These are phyloP conservation scores for Drosophila austrosaltans DNA, from an alignment of 2,888 invertebrate species.

Conservation along the genomic window DNA sequence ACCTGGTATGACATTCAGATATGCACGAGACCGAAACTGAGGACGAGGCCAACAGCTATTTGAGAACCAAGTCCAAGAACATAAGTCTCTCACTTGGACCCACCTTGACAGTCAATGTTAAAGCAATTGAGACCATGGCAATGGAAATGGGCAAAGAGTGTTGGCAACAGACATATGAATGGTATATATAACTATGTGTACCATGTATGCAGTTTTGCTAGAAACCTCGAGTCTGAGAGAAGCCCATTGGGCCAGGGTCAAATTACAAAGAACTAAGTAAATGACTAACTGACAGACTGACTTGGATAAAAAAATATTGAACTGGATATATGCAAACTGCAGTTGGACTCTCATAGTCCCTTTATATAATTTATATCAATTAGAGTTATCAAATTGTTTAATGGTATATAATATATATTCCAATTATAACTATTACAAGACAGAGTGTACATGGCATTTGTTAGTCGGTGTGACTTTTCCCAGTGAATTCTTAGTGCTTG, in stretches of 20 bases:
- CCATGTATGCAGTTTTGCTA: slow-evolving; percentile 19
- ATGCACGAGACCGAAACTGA: slow-evolving; percentile 42
- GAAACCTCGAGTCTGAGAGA: slow-evolving; percentile 22
- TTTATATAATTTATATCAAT: neutral
- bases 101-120: slow-evolving; percentile 74
- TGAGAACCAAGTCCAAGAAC: slow-evolving; percentile 42
- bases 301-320: slow-evolving; percentile 2
- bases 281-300: no score
- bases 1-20: slow-evolving; percentile 2
- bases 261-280: neutral
- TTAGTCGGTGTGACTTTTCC: neutral
- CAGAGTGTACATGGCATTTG: neutral
- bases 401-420: neutral
- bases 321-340: no score
- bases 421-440: neutral
- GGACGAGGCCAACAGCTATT: slow-evolving; percentile 25
- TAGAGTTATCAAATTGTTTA: neutral
- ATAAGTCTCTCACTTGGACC: slow-evolving; percentile 51
- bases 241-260: slow-evolving; percentile 27
- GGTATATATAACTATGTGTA: no score
- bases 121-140: slow-evolving; percentile 64
- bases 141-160: slow-evolving; percentile 5
- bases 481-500: slow-evolving; percentile 1
- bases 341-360: no score
- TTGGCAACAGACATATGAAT: slow-evolving; percentile 21